Base-by-base conservation (phyloP, 92 coral and sea anemone species). In the Umimayanthus kanabou region DNA sequence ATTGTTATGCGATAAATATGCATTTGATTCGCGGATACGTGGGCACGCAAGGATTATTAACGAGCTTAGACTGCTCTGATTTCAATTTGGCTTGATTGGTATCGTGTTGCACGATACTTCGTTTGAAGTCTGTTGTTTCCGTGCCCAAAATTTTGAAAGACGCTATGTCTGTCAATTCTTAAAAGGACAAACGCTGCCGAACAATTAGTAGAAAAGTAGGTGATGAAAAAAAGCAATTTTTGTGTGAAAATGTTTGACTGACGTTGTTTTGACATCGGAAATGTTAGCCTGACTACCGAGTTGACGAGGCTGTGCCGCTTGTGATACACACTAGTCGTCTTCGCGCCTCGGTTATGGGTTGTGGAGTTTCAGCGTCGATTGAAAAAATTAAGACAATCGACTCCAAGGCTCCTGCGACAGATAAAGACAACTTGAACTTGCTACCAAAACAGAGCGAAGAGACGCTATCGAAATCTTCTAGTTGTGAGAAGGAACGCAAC, bases 301-400 rank as follows among this genome's bases (percentile, higher is more conserved):
- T 79, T 25, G 82, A 79, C 33, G 53, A 49, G 30, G 13, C 9
- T 6, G 67, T 10, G 37, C 49, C 69, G 69, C 39, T 39, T 23
- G n/a, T 76, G 58, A 76, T 43, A 15, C 50, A 6, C 22, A 43
- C 26, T 42, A 43, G 47, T 43, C 47, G 25, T 43, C 26, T 73
- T 73, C 20, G 43, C n/a, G 28, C 42, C 42, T 49, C 13, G 28
- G 22, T 15, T 30, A 80, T 80, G 85, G 85, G 85, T 13, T 80
- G 85, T 80, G 85, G 85, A 13, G 61, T 61, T 37, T 80, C 85
- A 39, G 47, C 13, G 42, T 22, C 47, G 42, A 57, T 33, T 7
- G 33, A 61, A 22, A 61, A 11, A 20, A 4, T 39, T 20, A 33
- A 6, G 16, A 23, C 45, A 53, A 42, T 57, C 2, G 26, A 53